These are phyloP conservation scores for Heliconius charithonia DNA, from an alignment of 2,888 invertebrate species.

Conservation along the genomic window DNA sequence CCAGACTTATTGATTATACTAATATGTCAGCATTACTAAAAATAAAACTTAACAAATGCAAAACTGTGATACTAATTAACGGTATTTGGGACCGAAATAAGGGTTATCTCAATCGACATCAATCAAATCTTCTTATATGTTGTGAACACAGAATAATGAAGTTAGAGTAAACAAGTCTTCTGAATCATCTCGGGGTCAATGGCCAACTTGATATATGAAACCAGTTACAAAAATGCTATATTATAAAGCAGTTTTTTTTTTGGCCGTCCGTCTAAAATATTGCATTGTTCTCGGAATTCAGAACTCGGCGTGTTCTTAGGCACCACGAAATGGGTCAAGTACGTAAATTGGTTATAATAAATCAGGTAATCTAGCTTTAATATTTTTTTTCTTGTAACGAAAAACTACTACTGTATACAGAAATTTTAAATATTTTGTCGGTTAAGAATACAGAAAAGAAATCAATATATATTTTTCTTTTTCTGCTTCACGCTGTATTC, in stretches of 20 bases:
- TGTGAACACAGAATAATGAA: conserved; percentile 39
- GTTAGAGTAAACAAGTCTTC: conserved; percentile 59
- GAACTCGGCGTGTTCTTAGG: conserved; percentile 32
- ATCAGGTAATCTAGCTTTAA: conserved; percentile 20
- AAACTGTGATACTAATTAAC: conserved; percentile 16
- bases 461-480: too few species aligned
- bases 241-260: conserved; percentile 55
- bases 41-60: conserved; percentile 6
- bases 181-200: conserved; percentile 73
- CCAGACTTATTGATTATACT: neutral
- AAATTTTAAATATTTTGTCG: neutral
- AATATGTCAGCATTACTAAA: conserved; percentile 8
- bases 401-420: neutral
- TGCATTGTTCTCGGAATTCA: conserved; percentile 57
- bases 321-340: conserved; percentile 51
- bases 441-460: neutral
- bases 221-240: conserved; percentile 67
- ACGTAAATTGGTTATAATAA: conserved; percentile 41
- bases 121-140: conserved; percentile 39
- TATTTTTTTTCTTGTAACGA: too few species aligned
- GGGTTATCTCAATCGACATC: conserved; percentile 34
- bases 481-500: too few species aligned
- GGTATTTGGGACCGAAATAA: conserved; percentile 8
- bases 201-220: conserved; percentile 59
- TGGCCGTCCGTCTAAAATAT: conserved; percentile 55